A percentile compares a stretch with the other conserved stretches of the same genome.
Conservation (phyloP, 2,113 vertebrate genomes). For the Pygoscelis adeliae region DNA sequence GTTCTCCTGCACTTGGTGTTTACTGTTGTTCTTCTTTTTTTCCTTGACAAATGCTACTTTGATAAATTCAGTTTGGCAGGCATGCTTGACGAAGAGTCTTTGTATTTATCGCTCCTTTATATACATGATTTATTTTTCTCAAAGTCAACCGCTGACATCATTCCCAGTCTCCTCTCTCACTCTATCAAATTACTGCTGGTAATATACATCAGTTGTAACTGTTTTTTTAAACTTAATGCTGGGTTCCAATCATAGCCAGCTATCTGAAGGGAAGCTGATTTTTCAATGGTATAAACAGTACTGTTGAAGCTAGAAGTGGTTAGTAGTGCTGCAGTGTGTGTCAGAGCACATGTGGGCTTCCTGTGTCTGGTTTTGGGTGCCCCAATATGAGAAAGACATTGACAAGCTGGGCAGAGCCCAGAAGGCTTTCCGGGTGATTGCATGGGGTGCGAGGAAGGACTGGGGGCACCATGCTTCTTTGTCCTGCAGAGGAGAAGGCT, state of each 20-base stretch:
- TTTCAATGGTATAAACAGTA: not conserved
- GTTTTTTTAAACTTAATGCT: not conserved
- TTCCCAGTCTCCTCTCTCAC: not conserved
- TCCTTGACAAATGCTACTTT: not conserved
- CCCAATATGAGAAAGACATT: not conserved
- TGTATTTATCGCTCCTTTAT: slow-evolving; percentile 5
- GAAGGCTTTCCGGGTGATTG: not conserved
- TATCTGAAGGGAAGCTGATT: not conserved
- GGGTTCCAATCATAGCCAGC: not conserved
- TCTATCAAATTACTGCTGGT: not conserved
- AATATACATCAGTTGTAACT: not conserved
- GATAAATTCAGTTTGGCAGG: slow-evolving; percentile 28
- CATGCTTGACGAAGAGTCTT: not conserved
- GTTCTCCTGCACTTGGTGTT: not conserved
- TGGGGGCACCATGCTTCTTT: rapidly evolving
- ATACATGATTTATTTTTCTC: slow-evolving; percentile 1
- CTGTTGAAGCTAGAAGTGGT: not conserved
- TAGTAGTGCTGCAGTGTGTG: not conserved
- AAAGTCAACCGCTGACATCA: not conserved
- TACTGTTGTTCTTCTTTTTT: slow-evolving; percentile 2
- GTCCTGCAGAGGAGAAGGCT: not conserved
- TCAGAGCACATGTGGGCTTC: not conserved
- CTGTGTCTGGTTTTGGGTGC: not conserved
- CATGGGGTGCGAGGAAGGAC: rapidly evolving
- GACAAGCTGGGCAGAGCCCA: not conserved